Evolutionary conservation across 1,140 invertebrate species (phyloP), one percentile per base, ranked within the genome.

Genomic region (Lasioglossum baleicum): DNA sequence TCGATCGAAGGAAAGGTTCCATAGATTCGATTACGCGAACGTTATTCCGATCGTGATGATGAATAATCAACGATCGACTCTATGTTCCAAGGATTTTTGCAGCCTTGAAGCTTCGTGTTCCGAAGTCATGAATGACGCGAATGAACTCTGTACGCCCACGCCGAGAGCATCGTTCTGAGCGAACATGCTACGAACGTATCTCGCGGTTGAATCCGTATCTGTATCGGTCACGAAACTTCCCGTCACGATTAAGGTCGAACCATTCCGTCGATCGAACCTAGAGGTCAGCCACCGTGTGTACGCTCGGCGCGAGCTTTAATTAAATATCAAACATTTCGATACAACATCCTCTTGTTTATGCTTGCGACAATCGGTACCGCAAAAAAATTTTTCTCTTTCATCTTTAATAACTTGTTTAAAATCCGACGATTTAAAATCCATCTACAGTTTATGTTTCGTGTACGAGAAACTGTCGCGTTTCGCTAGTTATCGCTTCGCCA

Each of bases 171-270:
- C 44, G 65, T 75, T 61, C 22, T 20, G 20, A 61, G 68, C 61
- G 63, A 81, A 22, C 63, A 53, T 53, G 66, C 67, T 78, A 48
- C 68, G 75, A 35, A 40, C 68, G 40, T 61, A 64, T 60, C 61
- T 64, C 67, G 68, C 40, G 31, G 66, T 60, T 82, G 78, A 82
- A 82, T 70, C 70, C 48, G 80, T 76, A 82, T 82, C 80, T 82
- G 80, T 82, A 82, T 82, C 75, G 56, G 75, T 82, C 80, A 79
- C 69, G 80, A 82, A 67, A 31, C 68, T 72, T 53, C 31, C 68
- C 44, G 75, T 78, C 63, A 76, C 72, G 64, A 75, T 71, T 67
- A 58, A 42, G 79, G 48, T 56, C 13, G 67, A 53, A 60, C 26
- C 58, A 53, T 48, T 63, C 26, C 48, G 15, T 15, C 67, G 67